These are phyloP conservation scores for Thymelicus sylvestris DNA, from an alignment of 2,888 invertebrate genomes.

Conservation along the genomic window DNA sequence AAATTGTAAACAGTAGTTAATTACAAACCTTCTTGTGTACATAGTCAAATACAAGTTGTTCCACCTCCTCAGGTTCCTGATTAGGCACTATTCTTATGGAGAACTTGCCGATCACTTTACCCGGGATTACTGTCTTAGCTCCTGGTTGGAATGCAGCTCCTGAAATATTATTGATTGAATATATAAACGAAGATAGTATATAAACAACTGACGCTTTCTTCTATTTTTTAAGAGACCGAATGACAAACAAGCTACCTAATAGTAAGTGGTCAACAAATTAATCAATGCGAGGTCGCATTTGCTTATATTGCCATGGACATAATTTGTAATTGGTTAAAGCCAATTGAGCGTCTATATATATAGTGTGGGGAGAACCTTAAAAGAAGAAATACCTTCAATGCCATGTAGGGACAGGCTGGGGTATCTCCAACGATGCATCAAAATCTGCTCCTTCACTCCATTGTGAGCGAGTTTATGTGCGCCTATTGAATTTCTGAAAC, in stretches of 20 bases:
- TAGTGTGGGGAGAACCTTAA: too few species aligned
- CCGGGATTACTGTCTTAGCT: conserved; percentile 97
- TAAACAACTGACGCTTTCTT: too few species aligned
- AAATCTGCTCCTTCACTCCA: conserved; percentile 91
- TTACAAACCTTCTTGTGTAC: conserved; percentile 86
- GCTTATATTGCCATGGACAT: too few species aligned
- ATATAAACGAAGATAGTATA: too few species aligned
- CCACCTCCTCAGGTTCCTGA: conserved; percentile 94
- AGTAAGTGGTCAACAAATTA: too few species aligned
- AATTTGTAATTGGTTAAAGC: too few species aligned
- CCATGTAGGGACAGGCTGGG: conserved; percentile 98
- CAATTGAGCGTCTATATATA: too few species aligned
- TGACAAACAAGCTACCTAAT: too few species aligned
- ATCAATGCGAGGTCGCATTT: too few species aligned
- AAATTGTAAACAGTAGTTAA: neutral
- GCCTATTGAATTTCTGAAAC: conserved; percentile 86
- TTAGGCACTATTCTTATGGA: conserved; percentile 98
- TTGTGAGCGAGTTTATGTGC: conserved; percentile 88
- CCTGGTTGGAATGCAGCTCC: conserved; percentile 96
- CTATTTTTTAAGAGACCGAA: too few species aligned
- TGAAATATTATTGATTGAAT: conserved; percentile 43
- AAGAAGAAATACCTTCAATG: conserved; percentile 88
- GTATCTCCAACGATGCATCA: conserved; percentile 98
- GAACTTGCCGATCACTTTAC: conserved; percentile 98
- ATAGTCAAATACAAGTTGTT: conserved; percentile 90